Evolutionary conservation across 1,140 invertebrate genomes (phyloP).

Genomic region (Papilio glaucus): DNA sequence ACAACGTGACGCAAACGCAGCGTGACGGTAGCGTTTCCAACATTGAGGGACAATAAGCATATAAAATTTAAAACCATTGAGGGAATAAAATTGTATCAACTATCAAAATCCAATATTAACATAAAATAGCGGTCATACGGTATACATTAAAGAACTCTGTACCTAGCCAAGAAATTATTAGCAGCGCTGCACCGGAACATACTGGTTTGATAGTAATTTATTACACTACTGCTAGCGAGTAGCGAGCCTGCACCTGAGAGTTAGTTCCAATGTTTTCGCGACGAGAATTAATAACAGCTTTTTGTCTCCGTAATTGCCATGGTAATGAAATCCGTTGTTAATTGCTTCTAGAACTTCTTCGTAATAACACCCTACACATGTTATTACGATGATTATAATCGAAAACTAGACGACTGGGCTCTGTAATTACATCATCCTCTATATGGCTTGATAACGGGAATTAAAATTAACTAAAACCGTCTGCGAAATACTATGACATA

Average conservation of each 20-base stretch:
- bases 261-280: not conserved
- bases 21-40: too few species aligned
- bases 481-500: too few species aligned
- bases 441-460: too few species aligned
- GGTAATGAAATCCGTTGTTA: slow-evolving; percentile 7
- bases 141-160: not conserved
- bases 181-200: not conserved
- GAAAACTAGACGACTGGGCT: not conserved
- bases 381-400: not conserved
- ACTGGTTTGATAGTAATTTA: not conserved
- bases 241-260: not conserved
- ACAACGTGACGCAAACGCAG: too few species aligned
- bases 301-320: slow-evolving; percentile 3
- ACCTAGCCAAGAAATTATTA: not conserved
- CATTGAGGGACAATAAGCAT: too few species aligned
- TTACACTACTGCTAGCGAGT: not conserved
- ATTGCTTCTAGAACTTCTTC: not conserved
- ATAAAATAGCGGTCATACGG: too few species aligned
- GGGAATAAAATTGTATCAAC: too few species aligned
- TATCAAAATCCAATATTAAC: too few species aligned
- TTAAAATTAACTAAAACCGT: too few species aligned
- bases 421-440: not conserved
- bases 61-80: too few species aligned
- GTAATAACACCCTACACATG: not conserved
- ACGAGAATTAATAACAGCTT: slow-evolving; percentile 14